Evolutionary conservation across 2,888 invertebrate genomes (phyloP).

Genomic region (Coleophora flavipennella): DNA sequence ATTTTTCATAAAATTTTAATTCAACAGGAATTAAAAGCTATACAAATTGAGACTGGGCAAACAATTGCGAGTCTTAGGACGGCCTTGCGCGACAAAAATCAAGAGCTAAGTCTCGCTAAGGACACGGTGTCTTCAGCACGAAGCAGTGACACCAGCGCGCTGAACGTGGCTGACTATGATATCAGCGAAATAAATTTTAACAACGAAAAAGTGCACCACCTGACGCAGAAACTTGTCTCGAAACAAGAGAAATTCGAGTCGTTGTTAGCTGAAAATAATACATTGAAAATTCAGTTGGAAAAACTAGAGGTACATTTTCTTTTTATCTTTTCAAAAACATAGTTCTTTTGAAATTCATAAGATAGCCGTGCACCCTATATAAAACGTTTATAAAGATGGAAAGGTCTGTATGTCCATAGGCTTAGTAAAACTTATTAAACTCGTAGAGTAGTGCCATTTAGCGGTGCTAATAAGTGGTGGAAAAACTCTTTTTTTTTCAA

Average conservation of each 20-base stretch:
- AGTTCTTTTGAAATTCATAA: too few species aligned
- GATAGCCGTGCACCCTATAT: too few species aligned
- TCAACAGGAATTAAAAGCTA: slow-evolving; percentile 48
- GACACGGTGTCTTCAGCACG: slow-evolving; percentile 28
- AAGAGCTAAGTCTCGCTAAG: slow-evolving; percentile 33
- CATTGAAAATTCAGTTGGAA: slow-evolving; percentile 86
- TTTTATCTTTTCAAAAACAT: too few species aligned
- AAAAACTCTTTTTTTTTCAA: too few species aligned
- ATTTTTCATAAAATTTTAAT: too few species aligned
- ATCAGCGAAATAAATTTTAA: slow-evolving; percentile 36
- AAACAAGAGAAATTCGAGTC: slow-evolving; percentile 90
- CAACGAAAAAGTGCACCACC: slow-evolving; percentile 61
- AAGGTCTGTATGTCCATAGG: too few species aligned
- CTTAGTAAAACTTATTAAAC: too few species aligned
- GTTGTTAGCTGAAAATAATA: slow-evolving; percentile 88
- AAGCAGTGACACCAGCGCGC: slow-evolving; percentile 39
- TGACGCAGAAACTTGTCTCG: slow-evolving; percentile 88
- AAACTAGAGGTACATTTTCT: slow-evolving; percentile 75
- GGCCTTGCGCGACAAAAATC: slow-evolving; percentile 43
- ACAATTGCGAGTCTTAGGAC: slow-evolving; percentile 41
- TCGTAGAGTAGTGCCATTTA: too few species aligned
- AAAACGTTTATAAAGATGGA: too few species aligned
- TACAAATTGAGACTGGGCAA: slow-evolving; percentile 44
- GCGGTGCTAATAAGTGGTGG: too few species aligned
- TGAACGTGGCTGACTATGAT: slow-evolving; percentile 59